Evolutionary conservation across 1,140 invertebrate species (phyloP).

Genomic region (Tyrophagus putrescentiae): DNA sequence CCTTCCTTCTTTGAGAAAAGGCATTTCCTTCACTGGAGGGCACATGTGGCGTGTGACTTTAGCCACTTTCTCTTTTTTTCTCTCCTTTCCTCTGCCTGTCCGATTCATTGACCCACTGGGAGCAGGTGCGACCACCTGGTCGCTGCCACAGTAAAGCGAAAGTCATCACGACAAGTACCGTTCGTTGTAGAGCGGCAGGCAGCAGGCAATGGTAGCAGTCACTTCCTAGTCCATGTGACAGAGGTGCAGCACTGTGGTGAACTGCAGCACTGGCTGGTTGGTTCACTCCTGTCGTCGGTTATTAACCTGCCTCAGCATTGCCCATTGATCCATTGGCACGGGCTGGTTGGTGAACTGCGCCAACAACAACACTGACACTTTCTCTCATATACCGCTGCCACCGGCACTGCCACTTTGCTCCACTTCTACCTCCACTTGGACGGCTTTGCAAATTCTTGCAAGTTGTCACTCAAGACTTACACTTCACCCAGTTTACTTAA

Average conservation of each 20-base stretch:
- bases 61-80: too few species aligned
- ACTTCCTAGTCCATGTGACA: slow-evolving; percentile 13
- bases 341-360: too few species aligned
- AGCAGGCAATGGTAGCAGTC: not conserved
- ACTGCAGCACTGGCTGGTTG: not conserved
- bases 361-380: too few species aligned
- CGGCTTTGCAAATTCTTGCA: not conserved
- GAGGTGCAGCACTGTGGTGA: not conserved
- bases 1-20: too few species aligned
- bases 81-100: too few species aligned
- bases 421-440: too few species aligned
- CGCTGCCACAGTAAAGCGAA: not conserved
- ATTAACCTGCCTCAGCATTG: slow-evolving; percentile 5
- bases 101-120: not conserved
- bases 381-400: too few species aligned
- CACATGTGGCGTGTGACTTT: too few species aligned
- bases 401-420: not conserved
- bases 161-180: not conserved
- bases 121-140: not conserved
- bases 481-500: too few species aligned
- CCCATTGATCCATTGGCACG: slow-evolving; percentile 12
- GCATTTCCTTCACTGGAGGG: too few species aligned
- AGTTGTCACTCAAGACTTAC: too few species aligned
- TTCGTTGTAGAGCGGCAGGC: not conserved
- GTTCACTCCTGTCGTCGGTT: slow-evolving; percentile 1